Percentiles rank a stretch among this genome's conserved stretches.
phyloP scores from a whole-genome alignment of 1,140 invertebrate species.

The Drosophila grimshawi region DNA sequence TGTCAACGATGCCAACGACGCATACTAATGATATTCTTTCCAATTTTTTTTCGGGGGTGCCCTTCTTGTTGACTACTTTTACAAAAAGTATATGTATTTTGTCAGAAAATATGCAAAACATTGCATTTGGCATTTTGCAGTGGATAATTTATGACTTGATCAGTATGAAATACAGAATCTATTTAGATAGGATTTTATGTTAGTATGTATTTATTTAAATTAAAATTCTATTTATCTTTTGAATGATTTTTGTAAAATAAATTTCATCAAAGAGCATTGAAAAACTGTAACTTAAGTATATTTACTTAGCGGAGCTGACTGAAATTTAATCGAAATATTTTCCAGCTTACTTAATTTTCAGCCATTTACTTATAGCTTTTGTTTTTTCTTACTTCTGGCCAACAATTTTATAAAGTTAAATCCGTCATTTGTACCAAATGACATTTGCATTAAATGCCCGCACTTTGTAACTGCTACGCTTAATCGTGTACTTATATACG shows the following conservation, averaged over 20 bases:
- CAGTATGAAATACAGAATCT: neutral
- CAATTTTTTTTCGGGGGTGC: constrained; percentile 12
- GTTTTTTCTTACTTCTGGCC: neutral
- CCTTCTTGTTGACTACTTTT: neutral
- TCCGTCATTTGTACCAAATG: constrained; percentile 72
- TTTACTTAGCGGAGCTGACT: too few relatives aligned
- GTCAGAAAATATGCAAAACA: neutral
- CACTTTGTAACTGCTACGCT: constrained; percentile 25
- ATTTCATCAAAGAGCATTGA: neutral
- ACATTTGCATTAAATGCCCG: constrained; percentile 67
- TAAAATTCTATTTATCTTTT: neutral
- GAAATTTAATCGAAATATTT: neutral
- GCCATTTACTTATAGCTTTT: neutral
- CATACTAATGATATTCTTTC: constrained; percentile 72
- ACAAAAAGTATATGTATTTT: constrained; percentile 11
- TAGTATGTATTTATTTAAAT: too few relatives aligned
- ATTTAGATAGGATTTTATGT: too few relatives aligned
- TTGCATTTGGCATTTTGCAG: neutral
- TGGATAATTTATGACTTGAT: constrained; percentile 1
- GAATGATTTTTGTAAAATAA: neutral
- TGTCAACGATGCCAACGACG: constrained; percentile 52
- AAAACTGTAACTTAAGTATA: neutral
- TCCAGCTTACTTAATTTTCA: constrained; percentile 10
- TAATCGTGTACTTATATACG: constrained; percentile 28
- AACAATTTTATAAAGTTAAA: constrained; percentile 50